A percentile compares a stretch with the other conserved stretches of the same genome.
These are phyloP conservation scores for Coenonympha arcania DNA, from an alignment of 2,888 invertebrate genomes.

Conservation along the genomic window DNA sequence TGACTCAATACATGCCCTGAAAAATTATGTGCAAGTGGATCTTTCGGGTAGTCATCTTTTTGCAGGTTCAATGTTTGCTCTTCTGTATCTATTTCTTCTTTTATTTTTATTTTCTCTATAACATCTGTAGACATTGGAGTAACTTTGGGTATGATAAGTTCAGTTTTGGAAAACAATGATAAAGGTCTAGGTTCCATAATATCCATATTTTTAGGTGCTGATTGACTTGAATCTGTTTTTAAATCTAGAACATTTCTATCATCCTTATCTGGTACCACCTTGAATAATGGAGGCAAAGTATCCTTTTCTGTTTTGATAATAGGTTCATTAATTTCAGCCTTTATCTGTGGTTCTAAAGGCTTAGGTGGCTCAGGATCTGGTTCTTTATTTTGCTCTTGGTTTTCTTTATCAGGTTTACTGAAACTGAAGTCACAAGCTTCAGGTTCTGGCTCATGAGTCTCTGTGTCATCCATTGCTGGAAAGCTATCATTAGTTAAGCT, in stretches of 20 bases:
- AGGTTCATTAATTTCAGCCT: constrained; percentile 51
- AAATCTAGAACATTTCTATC: constrained; percentile 57
- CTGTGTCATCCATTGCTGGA: constrained; percentile 82
- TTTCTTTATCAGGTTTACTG: constrained; percentile 63
- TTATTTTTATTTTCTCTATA: constrained; percentile 68
- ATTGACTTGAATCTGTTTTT: constrained; percentile 52
- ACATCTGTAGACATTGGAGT: constrained; percentile 69
- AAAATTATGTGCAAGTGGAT: constrained; percentile 64
- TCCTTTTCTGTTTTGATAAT: constrained; percentile 60
- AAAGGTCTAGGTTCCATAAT: constrained; percentile 48
- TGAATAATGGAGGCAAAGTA: constrained; percentile 48
- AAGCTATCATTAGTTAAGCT: constrained; percentile 90
- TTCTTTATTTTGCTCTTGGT: constrained; percentile 55
- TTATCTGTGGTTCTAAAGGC: constrained; percentile 53
- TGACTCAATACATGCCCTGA: constrained; percentile 54
- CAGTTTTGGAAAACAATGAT: constrained; percentile 71
- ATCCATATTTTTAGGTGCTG: constrained; percentile 44
- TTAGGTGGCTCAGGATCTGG: constrained; percentile 49
- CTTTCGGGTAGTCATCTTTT: constrained; percentile 65
- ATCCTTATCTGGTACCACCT: constrained; percentile 52
- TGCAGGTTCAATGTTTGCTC: constrained; percentile 59
- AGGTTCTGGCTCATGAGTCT: constrained; percentile 67
- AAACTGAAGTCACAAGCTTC: constrained; percentile 69
- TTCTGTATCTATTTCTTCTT: constrained; percentile 68
- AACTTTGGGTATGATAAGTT: constrained; percentile 77